These are phyloP conservation scores for Xiphydria camelus DNA, from an alignment of 2,888 invertebrate species.

Conservation along the genomic window DNA sequence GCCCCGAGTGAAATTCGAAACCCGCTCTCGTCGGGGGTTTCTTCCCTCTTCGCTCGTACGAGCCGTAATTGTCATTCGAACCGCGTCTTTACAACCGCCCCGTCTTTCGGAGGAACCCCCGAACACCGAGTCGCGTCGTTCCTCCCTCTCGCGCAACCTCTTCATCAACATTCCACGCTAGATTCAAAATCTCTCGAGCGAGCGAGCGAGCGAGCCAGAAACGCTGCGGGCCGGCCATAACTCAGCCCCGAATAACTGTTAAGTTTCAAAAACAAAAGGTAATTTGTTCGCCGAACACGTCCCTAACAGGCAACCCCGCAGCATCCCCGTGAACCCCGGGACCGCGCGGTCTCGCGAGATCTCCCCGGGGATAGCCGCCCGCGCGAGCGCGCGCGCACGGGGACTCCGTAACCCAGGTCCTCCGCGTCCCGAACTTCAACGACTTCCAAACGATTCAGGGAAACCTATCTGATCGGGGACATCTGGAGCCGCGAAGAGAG, in stretches of 20 bases:
- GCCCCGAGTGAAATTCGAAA: too few relatives aligned
- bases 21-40: too few relatives aligned
- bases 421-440: background rate
- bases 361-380: slow-evolving; percentile 29
- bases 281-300: slow-evolving; percentile 54
- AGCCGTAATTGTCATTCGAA: too few relatives aligned
- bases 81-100: background rate
- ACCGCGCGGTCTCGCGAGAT: slow-evolving; percentile 31
- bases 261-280: slow-evolving; percentile 48
- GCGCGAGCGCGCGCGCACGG: slow-evolving; percentile 7
- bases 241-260: slow-evolving; percentile 28
- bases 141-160: background rate
- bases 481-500: slow-evolving; percentile 41
- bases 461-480: slow-evolving; percentile 47
- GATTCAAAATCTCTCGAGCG: slow-evolving; percentile 1
- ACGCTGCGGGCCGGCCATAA: slow-evolving; percentile 2
- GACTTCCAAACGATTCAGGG: slow-evolving; percentile 37
- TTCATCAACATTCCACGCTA: slow-evolving; percentile 7
- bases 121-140: background rate
- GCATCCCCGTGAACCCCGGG: slow-evolving; percentile 36
- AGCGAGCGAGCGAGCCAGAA: slow-evolving; percentile 1
- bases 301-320: slow-evolving; percentile 11
- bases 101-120: background rate
- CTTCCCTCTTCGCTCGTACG: too few relatives aligned
- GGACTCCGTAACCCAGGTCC: background rate